Evolutionary conservation across 2,888 invertebrate genomes (phyloP), one percentile per base, ranked within the genome.

Genomic region (Eupithecia insigniata): DNA sequence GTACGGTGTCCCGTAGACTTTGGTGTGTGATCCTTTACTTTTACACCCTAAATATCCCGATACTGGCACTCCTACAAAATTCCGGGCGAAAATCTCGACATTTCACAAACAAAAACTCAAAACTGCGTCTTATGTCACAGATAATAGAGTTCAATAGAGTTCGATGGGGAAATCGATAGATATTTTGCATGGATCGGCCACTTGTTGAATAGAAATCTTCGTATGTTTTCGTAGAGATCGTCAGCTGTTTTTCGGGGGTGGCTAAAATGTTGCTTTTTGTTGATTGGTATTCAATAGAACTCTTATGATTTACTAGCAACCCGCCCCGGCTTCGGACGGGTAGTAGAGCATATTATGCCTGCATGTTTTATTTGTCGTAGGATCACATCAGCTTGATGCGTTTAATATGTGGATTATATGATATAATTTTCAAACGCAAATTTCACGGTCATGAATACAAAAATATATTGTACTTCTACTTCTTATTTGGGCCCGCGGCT

Each of bases 141-240:
- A 30, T 26, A 39, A 66, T 71, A 79, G 79, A 81, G 80, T 82
- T 80, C 75, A 79, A 70, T 73, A 79, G 79, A 75, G 74, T 79
- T 79, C 77, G 80, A 75, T 75, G 64, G 75, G 70, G 75, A 80
- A 81, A 83, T 85, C 82, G 84, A 85, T 87, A 78, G 83, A 84
- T 82, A 84, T 82, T 83, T 84, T 82, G 82, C 84, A 83, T 84
- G 80, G 80, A 86, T 81, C 83, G 82, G 80, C 89, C 92, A 93
- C 92, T 91, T 93, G 92, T 92, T 92, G 92, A 90, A 88, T 88
- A 85, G 84, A 89, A 89, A 90, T 91, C 91, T 92, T 91, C 86
- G 88, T 88, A 83, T 87, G 88, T 90, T 91, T 91, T 91, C 90
- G 88, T 87, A 87, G 88, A 88, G 84, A 84, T 80, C 80, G 81